A percentile compares a stretch with the other conserved stretches of the same genome.
Conservation (phyloP, 2,797 vertebrate species). For the Chaetodon trifasciatus region DNA sequence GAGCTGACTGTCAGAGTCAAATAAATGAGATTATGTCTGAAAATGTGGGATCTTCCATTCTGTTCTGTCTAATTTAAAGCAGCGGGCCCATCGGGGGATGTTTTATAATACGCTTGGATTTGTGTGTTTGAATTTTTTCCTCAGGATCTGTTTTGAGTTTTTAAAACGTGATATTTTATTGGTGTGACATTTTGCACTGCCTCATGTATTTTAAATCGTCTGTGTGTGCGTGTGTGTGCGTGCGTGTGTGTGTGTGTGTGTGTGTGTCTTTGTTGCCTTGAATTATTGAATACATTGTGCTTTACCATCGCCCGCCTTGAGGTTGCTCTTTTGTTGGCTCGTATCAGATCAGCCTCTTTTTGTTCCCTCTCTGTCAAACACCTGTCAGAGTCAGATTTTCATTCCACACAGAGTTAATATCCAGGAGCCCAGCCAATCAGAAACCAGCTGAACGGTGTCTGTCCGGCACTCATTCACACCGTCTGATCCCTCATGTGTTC, state of each 20-base stretch:
- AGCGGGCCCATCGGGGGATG: slow-evolving; percentile 75
- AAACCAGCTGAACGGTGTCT: not conserved
- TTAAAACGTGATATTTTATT: slow-evolving; percentile 79
- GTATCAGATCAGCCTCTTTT: slow-evolving; percentile 51
- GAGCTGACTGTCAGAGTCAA: slow-evolving; percentile 64
- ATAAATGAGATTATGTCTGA: slow-evolving; percentile 71
- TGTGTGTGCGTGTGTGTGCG: slow-evolving; percentile 55
- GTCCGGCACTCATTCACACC: not conserved
- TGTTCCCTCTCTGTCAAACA: not conserved
- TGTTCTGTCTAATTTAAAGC: slow-evolving; percentile 82
- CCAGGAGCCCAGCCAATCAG: slow-evolving; percentile 38
- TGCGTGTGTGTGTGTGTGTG: slow-evolving; percentile 54
- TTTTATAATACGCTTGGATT: slow-evolving; percentile 72
- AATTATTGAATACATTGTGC: slow-evolving; percentile 85
- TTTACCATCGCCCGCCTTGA: slow-evolving; percentile 79
- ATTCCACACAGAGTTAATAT: slow-evolving; percentile 45
- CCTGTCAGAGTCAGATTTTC: slow-evolving; percentile 52
- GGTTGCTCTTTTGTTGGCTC: slow-evolving; percentile 69
- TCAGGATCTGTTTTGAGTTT: slow-evolving; percentile 85
- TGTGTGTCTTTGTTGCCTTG: slow-evolving; percentile 83
- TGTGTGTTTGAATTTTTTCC: slow-evolving; percentile 77
- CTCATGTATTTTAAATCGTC: slow-evolving; percentile 78
- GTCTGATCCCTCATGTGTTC: not conserved
- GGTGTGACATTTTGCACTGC: slow-evolving; percentile 88
- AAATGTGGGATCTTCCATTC: slow-evolving; percentile 72